phyloP scores from a whole-genome alignment of 2,113 vertebrate species.

The Siniperca knerii region DNA sequence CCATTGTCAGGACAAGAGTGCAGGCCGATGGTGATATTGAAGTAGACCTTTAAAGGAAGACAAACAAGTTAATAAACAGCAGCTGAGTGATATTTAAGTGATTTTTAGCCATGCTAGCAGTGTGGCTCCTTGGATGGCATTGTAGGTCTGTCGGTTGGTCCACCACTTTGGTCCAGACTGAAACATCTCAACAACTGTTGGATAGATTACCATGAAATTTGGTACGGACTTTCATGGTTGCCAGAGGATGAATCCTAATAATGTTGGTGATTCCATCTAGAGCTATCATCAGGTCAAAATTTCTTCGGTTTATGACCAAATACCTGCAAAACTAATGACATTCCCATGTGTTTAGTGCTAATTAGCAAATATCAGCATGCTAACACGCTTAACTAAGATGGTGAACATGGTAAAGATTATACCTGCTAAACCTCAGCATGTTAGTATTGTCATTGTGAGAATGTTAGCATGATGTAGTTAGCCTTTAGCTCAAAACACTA shows the following conservation, averaged over 20 bases:
- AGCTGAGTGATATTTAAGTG: neutral
- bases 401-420: neutral
- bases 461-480: neutral
- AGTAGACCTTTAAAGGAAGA: slow-evolving; percentile 86
- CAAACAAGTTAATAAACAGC: neutral
- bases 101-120: neutral
- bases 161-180: neutral
- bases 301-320: too few relatives aligned
- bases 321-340: neutral
- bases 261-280: too few relatives aligned
- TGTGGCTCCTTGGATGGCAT: neutral
- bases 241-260: neutral
- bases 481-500: neutral
- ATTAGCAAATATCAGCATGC: neutral
- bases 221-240: neutral
- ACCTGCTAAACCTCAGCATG: neutral
- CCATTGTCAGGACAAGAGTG: slow-evolving; percentile 83
- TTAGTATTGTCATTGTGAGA: neutral
- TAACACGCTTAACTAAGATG: neutral
- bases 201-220: neutral
- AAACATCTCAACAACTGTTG: neutral
- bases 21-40: slow-evolving; percentile 92
- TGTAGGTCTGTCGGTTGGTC: too few relatives aligned
- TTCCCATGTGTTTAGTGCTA: neutral
- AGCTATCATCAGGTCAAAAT: too few relatives aligned